Evolutionary conservation across 2,888 invertebrate genomes (phyloP).

Genomic region (Isotomurus palustris): DNA sequence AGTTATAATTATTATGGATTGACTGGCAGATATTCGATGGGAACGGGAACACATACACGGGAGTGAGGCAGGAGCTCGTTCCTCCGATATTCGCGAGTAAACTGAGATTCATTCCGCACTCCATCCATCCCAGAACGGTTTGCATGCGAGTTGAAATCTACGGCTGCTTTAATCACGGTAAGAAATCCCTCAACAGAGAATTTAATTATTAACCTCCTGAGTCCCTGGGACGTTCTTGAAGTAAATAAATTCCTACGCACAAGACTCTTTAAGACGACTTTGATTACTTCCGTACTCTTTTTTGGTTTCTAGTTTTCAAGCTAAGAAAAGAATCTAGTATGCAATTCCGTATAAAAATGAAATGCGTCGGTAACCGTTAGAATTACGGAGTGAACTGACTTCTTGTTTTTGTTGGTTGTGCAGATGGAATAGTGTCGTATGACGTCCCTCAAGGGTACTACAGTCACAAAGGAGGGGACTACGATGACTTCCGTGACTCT

Average conservation of each 20-base stretch:
- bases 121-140: conserved; percentile 76
- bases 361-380: no score
- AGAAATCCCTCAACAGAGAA: no score
- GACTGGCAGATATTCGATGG: conserved; percentile 67
- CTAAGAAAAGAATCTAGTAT: no score
- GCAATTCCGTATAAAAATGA: no score
- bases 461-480: no score
- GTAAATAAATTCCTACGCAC: no score
- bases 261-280: no score
- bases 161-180: conserved; percentile 75
- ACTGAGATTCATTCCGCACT: conserved; percentile 83
- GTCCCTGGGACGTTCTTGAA: background rate
- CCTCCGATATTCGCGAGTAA: conserved; percentile 79
- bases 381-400: no score
- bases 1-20: no score
- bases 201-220: no score
- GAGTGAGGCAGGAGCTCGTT: conserved; percentile 66
- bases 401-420: conserved; percentile 1
- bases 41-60: conserved; percentile 71
- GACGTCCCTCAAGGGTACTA: conserved; percentile 67
- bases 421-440: conserved; percentile 75
- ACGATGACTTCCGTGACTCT: conserved; percentile 71
- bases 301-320: no score
- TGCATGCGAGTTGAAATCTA: conserved; percentile 90
- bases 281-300: no score